Evolutionary conservation across 2,797 vertebrate species (phyloP), one percentile per base, ranked within the genome.

Genomic region (Xerus rutilus): DNA sequence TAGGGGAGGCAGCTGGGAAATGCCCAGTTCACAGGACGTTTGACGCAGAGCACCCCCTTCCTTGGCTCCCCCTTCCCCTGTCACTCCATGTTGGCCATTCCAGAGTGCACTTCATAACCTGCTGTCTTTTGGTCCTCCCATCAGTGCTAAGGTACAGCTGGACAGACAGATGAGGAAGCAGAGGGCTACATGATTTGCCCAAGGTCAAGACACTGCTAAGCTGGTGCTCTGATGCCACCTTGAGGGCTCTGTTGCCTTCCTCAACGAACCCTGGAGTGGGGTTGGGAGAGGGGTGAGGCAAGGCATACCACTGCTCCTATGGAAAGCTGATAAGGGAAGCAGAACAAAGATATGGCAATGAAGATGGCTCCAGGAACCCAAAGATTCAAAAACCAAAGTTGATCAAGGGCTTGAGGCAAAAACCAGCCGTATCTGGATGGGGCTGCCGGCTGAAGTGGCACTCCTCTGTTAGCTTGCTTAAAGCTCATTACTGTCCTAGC

Each of bases 331-430:
- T 59, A 76, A 84, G 54, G 64, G 64, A 82, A 25, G 39, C 49
- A 49, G 43, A 70, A 54, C 69, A 70, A 62, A 95, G 82, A 74
- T 32, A 32, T 7, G 0, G 25, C 20, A 10, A 49, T 5, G 11
- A 83, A 86, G 78, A 81, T 49, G 90, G 67, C 81, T 83, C 39
- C 35, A 77, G 87, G 35, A 93, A 81, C 47, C 49, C 84, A 87
- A 62, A 78, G 8, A 70, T 52, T 79, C 70, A 52, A 79, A 70
- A 49, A 62, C 49, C 10, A 72, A 57, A 62, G 69, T 74, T 32
- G 65, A 67, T 67, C 14, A 2, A 70, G 35, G 39, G 23, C 67
- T 64, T 18, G 32, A 83, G 57, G 81, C 20, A 72, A 87, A 87
- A 84, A 90, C 47, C 45, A 54, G 52, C 45, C 43, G 0, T n/a